Base-by-base conservation (phyloP, 1,140 invertebrate species). In the Glomeris maerens region DNA sequence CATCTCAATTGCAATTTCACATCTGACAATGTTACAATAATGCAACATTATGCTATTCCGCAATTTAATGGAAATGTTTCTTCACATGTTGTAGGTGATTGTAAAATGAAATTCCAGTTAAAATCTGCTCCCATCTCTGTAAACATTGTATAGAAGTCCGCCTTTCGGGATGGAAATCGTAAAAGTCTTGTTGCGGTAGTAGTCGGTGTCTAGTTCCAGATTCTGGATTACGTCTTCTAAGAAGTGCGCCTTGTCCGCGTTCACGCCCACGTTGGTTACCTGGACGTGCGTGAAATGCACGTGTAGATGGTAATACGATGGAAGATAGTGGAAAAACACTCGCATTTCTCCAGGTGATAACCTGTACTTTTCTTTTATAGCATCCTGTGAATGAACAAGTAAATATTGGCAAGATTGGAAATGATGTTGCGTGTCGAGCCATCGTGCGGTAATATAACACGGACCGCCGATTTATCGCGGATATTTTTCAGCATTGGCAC, bases 221-320 rank as follows among this genome's bases (percentile, higher is more conserved):
- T 98, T 97, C 61, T 77, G 76, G 39, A 97, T 96, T n/a, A 96
- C 86, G 4, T 81, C 80, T 23, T 79, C 74, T 17, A 98, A 66
- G 52, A 95, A 67, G 72, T 96, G 89, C 5, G 87, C 80, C 63
- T 80, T 81, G 63, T 92, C 88, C 20, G 77, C 75, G 66, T 76
- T 76, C 52, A 81, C 81, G 29, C 78, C 78, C 47, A 85, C 83
- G 2, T 83, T 78, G 57, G 90, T 82, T 68, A 81, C 80, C 48
- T 78, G 75, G 0, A 95, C 61, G 52, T 81, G 78, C n/a, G 82
- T 86, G 59, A 95, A 91, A 67, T 98, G 93, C 2, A 97, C 76
- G 63, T 98, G 94, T 5, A 98, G 70, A 69, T 97, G 91, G 70
- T 95, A 96, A 69, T 91, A 97, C 0, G 90, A 90, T 3, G 94